Conservation (phyloP, 1,140 invertebrate genomes). For the Drosophila miranda region DNA sequence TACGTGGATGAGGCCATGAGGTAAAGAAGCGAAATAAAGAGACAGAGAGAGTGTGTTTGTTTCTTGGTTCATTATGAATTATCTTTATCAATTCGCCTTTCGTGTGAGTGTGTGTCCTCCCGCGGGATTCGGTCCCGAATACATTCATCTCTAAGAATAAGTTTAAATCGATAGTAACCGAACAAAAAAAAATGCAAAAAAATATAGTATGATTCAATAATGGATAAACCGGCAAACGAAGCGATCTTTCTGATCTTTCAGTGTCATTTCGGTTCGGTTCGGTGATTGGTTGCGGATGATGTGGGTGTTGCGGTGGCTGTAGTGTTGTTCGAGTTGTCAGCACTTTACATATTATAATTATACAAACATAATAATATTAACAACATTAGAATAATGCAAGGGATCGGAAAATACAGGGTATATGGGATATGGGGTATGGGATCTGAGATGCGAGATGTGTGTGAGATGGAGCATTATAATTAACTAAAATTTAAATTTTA, state of each 20-base stretch:
- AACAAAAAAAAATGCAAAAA: slow-evolving; percentile 37
- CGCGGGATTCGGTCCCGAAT: slow-evolving; percentile 26
- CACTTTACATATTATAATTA: slow-evolving; percentile 63
- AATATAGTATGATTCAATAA: slow-evolving; percentile 5
- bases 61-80: slow-evolving; percentile 50
- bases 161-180: slow-evolving; percentile 40
- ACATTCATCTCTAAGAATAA: slow-evolving; percentile 44
- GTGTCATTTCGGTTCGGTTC: slow-evolving; percentile 8
- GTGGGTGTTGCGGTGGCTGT: slow-evolving; percentile 32
- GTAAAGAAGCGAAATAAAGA: slow-evolving; percentile 19
- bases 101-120: slow-evolving; percentile 11
- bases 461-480: neutral
- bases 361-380: slow-evolving; percentile 78
- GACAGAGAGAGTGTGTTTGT: slow-evolving; percentile 5
- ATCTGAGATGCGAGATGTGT: no score
- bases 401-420: slow-evolving; percentile 11
- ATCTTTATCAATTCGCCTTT: slow-evolving; percentile 60
- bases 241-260: slow-evolving; percentile 9
- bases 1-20: slow-evolving; percentile 26
- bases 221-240: no score
- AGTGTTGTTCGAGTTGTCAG: slow-evolving; percentile 8
- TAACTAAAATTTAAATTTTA: slow-evolving; percentile 16
- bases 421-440: neutral
- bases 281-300: slow-evolving; percentile 37
- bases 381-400: slow-evolving; percentile 68